These are phyloP conservation scores for Gouania willdenowi DNA, from an alignment of 2,797 vertebrate species.

Conservation along the genomic window DNA sequence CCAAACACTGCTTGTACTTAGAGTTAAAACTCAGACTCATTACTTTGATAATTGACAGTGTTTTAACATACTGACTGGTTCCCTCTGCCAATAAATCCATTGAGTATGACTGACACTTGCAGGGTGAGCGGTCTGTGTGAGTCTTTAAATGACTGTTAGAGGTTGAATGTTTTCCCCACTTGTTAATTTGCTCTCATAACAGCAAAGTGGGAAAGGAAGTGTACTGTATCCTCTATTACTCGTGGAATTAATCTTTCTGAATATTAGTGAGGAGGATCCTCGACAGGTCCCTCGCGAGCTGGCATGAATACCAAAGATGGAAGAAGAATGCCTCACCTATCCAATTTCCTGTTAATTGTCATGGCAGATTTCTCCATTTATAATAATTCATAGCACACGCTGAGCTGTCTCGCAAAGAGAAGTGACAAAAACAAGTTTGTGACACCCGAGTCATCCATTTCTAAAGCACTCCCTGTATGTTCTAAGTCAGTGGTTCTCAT, in stretches of 20 bases:
- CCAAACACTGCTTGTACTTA: slow-evolving; percentile 22
- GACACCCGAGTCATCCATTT: slow-evolving; percentile 16
- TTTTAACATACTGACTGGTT: slow-evolving; percentile 52
- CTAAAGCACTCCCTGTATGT: no score
- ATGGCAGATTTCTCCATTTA: slow-evolving; percentile 31
- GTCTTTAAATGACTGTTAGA: slow-evolving; percentile 46
- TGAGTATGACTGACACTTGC: slow-evolving; percentile 47
- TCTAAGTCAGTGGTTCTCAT: slow-evolving; percentile 5
- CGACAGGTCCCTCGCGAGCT: slow-evolving; percentile 23
- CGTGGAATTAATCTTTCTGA: slow-evolving; percentile 46
- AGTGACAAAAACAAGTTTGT: slow-evolving; percentile 3
- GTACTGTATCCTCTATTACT: slow-evolving; percentile 54
- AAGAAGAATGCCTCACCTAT: slow-evolving; percentile 44
- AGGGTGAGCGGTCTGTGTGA: slow-evolving; percentile 40
- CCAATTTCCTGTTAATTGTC: slow-evolving; percentile 52
- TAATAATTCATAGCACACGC: slow-evolving; percentile 17
- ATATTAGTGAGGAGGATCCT: slow-evolving; percentile 43
- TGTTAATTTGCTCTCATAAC: slow-evolving; percentile 61
- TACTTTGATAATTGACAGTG: slow-evolving; percentile 48
- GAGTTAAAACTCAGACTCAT: slow-evolving; percentile 48
- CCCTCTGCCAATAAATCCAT: slow-evolving; percentile 45
- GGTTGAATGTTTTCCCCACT: slow-evolving; percentile 36
- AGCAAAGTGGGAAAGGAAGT: slow-evolving; percentile 49
- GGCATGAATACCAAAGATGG: slow-evolving; percentile 50
- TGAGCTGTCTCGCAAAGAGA: not conserved